These are phyloP conservation scores for Podargus strigoides DNA, from an alignment of 2,797 vertebrate species.

Conservation along the genomic window DNA sequence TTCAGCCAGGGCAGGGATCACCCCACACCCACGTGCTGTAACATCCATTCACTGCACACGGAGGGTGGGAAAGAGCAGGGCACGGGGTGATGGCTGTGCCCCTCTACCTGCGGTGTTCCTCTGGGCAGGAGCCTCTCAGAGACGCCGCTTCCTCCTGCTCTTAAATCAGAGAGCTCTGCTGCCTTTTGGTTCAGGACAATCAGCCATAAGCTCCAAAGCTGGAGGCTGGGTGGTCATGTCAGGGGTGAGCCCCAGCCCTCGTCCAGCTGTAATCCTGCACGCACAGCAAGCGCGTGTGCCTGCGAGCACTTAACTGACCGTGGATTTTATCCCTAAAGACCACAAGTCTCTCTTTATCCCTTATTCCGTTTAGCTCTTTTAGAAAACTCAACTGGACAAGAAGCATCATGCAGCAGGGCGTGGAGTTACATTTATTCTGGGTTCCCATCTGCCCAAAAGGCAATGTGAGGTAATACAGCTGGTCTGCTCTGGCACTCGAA, in stretches of 20 bases:
- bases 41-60: rapidly evolving
- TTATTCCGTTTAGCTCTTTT: not conserved
- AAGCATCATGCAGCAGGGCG: conserved; percentile 32
- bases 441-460: conserved; percentile 62
- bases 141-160: not conserved
- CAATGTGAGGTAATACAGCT: conserved; percentile 62
- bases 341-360: not conserved
- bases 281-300: not conserved
- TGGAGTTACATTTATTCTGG: conserved; percentile 42
- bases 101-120: not conserved
- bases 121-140: not conserved
- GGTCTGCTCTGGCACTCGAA: conserved; percentile 47
- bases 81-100: not conserved
- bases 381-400: conserved; percentile 31
- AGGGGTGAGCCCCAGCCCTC: not conserved
- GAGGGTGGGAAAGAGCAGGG: not conserved
- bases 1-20: not conserved
- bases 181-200: not conserved
- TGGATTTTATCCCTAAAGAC: not conserved
- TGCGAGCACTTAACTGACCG: not conserved
- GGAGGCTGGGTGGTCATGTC: not conserved
- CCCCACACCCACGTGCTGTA: not conserved
- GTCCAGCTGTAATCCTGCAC: not conserved
- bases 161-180: not conserved
- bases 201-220: not conserved